Evolutionary conservation across 2,113 vertebrate genomes (phyloP), one percentile per base, ranked within the genome.

Genomic region (Mustela nigripes): DNA sequence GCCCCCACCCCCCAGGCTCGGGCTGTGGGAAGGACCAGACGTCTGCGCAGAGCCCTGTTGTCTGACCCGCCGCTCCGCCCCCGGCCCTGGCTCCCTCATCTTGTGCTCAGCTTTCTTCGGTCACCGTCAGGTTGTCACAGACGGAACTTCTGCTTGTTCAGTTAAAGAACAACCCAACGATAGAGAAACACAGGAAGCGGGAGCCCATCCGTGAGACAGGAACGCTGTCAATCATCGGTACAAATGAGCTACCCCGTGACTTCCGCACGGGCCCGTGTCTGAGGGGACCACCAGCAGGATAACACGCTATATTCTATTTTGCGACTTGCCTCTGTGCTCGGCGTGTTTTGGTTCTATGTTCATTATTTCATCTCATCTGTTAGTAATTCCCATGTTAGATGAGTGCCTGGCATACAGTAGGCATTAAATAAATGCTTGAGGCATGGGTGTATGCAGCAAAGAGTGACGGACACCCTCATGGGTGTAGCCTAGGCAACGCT

Each of bases 371-470:
- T 78, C 39, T 19, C 5, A 6, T 21, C 82, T 7, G 16, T 16
- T 12, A 15, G 11, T 33, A 33, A 33, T 21, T 31, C 2, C 0
- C 45, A 12, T 5, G 8, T 31, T 3, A 24, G n/a, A 24, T 5
- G 1, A 5, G 26, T 5, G 53, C 24, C 21, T 50, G 39, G 12
- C 67, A 5, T 11, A 60, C 12, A 71, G 2, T 0, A 8, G 45
- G 11, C n/a, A 4, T 31, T 18, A 7, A 21, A 4, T 6, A 10
- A 18, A 2, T 14, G 4, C 63, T 26, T n/a, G 10, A 4, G 45
- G 9, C 4, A 11, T 5, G 22, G 24, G 53, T 1, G 21, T 5
- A 3, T 7, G 16, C 21, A 4, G 5, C 9, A 7, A 28, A 4
- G 31, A 15, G 24, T 3, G 19, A 26, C 84, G 24, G 42, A 24